Evolutionary conservation across 2,797 vertebrate genomes (phyloP), one percentile per base, ranked within the genome.

Genomic region (Dicrostonyx torquatus): DNA sequence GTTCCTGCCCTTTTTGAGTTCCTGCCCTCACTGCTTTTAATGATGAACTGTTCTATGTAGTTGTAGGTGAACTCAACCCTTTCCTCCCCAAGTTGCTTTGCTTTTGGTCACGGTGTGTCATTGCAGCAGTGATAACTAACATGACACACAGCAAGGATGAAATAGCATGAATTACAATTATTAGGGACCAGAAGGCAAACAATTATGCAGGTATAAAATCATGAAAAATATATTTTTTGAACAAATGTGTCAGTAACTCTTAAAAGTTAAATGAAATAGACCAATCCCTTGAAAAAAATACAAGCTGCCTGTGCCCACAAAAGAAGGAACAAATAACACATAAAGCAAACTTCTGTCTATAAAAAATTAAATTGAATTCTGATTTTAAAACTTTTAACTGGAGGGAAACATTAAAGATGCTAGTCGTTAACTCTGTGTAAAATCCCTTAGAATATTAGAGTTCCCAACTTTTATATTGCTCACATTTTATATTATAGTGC

Each of bases 241-340:
- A 87, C 80, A 55, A 55, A 55, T 79, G 76, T 86, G 45, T 53
- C 45, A 73, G 11, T 50, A 91, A 91, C 62, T 84, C 60, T 20
- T 85, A 75, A 48, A 92, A 62, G 55, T 62, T 66, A 89, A 68
- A 91, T 86, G 31, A 93, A 94, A 86, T 58, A 13, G 37, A 86
- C 26, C 72, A 43, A 87, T 93, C 84, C 34, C 43, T 80, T 66
- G 17, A 73, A 92, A 77, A 92, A 87, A 53, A 53, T 20, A 45
- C 53, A 89, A 93, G 58, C 18, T 85, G 43, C 18, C n/a, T 45
- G 75, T 58, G 34, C 20, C 83, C 50, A 73, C 62, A 66, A 88
- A 87, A 82, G 76, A 90, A 85, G 15, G 87, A 87, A 83, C 22
- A 72, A 50, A 70, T 26, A 34, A 45, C 18, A 62, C 40, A 13